Evolutionary conservation across 2,888 invertebrate genomes (phyloP).

Genomic region (Nymphalis c-album): DNA sequence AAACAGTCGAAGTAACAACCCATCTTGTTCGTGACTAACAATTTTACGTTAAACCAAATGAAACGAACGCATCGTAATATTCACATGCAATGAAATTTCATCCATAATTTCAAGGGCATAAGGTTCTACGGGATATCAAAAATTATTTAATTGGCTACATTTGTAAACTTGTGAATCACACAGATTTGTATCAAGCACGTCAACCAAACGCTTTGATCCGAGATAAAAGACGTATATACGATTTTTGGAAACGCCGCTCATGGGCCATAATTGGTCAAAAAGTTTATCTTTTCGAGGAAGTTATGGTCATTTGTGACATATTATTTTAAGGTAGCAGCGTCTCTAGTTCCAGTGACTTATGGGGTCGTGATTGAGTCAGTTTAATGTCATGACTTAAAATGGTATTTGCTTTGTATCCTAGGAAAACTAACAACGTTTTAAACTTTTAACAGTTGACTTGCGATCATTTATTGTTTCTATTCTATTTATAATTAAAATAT

Average conservation of each 20-base stretch:
- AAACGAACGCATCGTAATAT: slow-evolving; percentile 1
- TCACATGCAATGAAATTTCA: background rate
- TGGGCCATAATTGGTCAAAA: slow-evolving; percentile 70
- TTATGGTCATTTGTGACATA: slow-evolving; percentile 68
- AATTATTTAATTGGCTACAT: background rate
- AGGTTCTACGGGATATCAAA: background rate
- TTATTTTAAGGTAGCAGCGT: slow-evolving; percentile 57
- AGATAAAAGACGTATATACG: slow-evolving; percentile 63
- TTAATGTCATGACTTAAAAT: slow-evolving; percentile 32
- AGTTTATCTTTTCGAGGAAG: slow-evolving; percentile 76
- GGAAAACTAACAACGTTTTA: background rate
- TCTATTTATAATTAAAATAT: no score
- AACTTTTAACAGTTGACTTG: no score
- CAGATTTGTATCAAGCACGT: slow-evolving; percentile 70
- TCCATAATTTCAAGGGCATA: background rate
- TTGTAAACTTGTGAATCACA: slow-evolving; percentile 50
- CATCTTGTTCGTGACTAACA: slow-evolving; percentile 69
- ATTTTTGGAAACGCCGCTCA: slow-evolving; percentile 57
- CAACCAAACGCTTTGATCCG: slow-evolving; percentile 63
- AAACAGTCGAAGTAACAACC: slow-evolving; percentile 63
- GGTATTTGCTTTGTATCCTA: background rate
- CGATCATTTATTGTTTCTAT: no score
- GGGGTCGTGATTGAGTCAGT: slow-evolving; percentile 55
- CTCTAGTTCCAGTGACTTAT: slow-evolving; percentile 51
- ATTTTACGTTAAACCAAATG: slow-evolving; percentile 54